These are phyloP conservation scores for Meriones unguiculatus DNA, from an alignment of 2,113 vertebrate species.

Conservation along the genomic window DNA sequence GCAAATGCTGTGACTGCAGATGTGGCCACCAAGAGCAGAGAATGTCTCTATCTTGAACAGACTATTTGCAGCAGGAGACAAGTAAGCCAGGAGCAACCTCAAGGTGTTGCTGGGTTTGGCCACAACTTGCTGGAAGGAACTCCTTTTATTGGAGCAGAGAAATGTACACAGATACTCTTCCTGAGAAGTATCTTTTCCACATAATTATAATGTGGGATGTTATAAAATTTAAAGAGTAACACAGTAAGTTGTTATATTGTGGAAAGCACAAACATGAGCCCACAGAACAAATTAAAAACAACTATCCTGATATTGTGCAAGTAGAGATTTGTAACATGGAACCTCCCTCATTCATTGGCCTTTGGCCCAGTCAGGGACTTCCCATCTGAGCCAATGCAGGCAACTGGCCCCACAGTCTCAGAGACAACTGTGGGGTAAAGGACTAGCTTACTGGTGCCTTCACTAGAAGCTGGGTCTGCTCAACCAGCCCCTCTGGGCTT, in stretches of 20 bases:
- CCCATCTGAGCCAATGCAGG: not conserved
- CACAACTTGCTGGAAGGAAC: not conserved
- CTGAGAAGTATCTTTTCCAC: not conserved
- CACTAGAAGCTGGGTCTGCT: not conserved
- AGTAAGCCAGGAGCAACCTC: not conserved
- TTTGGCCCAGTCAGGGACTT: not conserved
- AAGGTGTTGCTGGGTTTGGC: not conserved
- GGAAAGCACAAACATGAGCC: not conserved
- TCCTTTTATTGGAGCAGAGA: slow-evolving; percentile 2
- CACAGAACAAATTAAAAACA: slow-evolving; percentile 44
- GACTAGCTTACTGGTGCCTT: not conserved
- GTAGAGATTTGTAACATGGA: slow-evolving; percentile 19
- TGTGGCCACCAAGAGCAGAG: not conserved
- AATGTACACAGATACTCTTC: not conserved
- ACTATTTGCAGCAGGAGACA: not conserved
- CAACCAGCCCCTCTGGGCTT: not conserved
- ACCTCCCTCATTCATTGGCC: not conserved
- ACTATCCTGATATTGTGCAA: not conserved
- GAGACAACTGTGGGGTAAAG: not conserved
- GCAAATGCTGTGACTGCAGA: not conserved
- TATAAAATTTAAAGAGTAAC: slow-evolving; percentile 12
- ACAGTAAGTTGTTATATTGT: not conserved
- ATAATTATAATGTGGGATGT: not conserved
- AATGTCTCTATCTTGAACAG: slow-evolving; percentile 47
- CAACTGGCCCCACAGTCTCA: not conserved